phyloP scores from a whole-genome alignment of 2,113 vertebrate species.

The Ornithorhynchus anatinus region DNA sequence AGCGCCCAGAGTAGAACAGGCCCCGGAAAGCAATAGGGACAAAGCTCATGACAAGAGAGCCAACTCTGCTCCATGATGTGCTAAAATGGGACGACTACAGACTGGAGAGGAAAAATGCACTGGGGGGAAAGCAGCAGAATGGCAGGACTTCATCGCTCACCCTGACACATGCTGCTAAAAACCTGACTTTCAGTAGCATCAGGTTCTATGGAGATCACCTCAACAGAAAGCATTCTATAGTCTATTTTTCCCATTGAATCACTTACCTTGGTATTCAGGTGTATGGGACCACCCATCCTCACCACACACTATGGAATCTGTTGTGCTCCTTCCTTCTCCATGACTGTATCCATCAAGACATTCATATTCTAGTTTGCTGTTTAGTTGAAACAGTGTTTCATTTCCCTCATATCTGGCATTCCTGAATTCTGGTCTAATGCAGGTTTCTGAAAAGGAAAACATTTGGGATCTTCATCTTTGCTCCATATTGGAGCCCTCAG shows the following conservation, averaged over 20 bases:
- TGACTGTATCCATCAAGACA: slow-evolving; percentile 61
- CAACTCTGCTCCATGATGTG: too few relatives aligned
- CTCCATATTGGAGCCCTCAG: too few relatives aligned
- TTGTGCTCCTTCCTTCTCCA: neutral
- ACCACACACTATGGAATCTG: slow-evolving; percentile 31
- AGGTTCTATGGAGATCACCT: neutral
- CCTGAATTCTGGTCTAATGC: neutral
- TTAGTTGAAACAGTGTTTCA: slow-evolving; percentile 26
- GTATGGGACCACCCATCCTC: slow-evolving; percentile 49
- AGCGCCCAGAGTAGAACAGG: too few relatives aligned
- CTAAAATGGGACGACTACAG: too few relatives aligned
- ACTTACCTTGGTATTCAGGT: slow-evolving; percentile 54
- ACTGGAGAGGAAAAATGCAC: too few relatives aligned
- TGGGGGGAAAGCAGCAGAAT: too few relatives aligned
- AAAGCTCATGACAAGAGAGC: too few relatives aligned
- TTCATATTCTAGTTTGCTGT: slow-evolving; percentile 55
- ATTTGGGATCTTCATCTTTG: neutral
- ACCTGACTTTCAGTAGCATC: neutral
- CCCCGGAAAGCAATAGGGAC: too few relatives aligned
- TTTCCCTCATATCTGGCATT: slow-evolving; percentile 8
- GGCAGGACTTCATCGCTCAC: too few relatives aligned
- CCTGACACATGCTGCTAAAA: too few relatives aligned
- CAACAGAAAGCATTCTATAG: too few relatives aligned
- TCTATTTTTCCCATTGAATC: neutral
- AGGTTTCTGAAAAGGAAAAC: slow-evolving; percentile 55